phyloP scores from a whole-genome alignment of 2,888 invertebrate genomes.

The Sarcophaga variegata region DNA sequence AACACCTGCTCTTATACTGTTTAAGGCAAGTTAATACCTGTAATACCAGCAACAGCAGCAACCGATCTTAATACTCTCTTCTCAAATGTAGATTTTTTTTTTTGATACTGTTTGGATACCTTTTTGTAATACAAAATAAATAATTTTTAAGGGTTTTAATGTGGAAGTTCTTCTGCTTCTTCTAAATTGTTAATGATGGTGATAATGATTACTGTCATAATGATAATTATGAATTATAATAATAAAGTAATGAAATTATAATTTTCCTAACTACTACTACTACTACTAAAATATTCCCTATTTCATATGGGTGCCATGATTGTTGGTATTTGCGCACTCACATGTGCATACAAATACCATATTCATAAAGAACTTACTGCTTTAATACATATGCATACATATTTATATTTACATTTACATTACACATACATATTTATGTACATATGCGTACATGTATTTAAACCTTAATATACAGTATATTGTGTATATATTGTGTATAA shows the following conservation, averaged over 20 bases:
- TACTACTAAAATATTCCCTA: neutral
- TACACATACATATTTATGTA: neutral
- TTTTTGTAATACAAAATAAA: neutral
- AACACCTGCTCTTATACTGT: neutral
- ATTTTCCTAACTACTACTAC: slow-evolving; percentile 30
- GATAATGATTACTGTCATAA: neutral
- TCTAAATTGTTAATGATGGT: neutral
- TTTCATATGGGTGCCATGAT: neutral
- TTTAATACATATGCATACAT: neutral
- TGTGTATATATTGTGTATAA: too few relatives aligned
- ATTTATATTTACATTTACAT: slow-evolving; percentile 10
- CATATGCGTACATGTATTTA: neutral
- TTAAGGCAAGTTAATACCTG: neutral
- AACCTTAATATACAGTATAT: neutral
- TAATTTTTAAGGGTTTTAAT: neutral
- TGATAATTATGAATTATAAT: slow-evolving; percentile 8
- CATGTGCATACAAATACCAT: neutral
- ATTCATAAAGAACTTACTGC: neutral
- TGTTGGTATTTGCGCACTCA: neutral
- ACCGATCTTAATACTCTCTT: slow-evolving; percentile 17
- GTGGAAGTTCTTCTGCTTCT: neutral
- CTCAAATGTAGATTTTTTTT: slow-evolving; percentile 5
- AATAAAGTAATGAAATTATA: slow-evolving; percentile 43
- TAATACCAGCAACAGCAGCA: slow-evolving; percentile 19
- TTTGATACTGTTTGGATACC: neutral